Percentiles rank a stretch among this genome's conserved stretches.
Evolutionary conservation across 1,140 invertebrate genomes (phyloP).

Genomic region (Leptoteleia sp.): DNA sequence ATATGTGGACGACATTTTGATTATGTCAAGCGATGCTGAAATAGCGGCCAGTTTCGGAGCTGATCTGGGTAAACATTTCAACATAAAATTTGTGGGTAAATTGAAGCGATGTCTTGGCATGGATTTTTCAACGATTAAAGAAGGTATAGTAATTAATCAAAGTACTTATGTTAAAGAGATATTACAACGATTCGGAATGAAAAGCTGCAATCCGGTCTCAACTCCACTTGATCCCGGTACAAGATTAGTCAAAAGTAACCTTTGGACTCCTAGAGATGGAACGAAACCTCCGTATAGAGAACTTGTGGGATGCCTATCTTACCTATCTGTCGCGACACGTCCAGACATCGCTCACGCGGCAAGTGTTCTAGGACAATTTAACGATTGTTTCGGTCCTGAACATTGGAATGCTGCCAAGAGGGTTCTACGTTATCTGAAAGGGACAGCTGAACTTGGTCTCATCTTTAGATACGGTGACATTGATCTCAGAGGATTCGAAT

Average conservation of each 20-base stretch:
- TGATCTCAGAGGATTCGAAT: conserved; percentile 69
- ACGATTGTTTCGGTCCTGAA: conserved; percentile 2
- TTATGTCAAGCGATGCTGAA: conserved; percentile 9
- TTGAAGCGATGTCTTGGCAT: conserved; percentile 14
- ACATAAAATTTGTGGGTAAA: conserved; percentile 61
- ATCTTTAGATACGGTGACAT: no score
- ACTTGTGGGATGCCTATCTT: conserved; percentile 7
- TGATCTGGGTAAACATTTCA: conserved; percentile 31
- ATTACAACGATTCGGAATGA: no score
- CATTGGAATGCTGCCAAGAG: conserved; percentile 59
- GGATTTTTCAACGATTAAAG: no score
- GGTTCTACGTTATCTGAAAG: conserved; percentile 66
- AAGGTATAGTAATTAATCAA: no score
- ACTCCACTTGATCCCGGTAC: conserved; percentile 32
- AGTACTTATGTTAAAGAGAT: no score
- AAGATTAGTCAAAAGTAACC: neutral
- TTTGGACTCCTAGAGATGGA: neutral
- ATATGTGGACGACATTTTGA: conserved; percentile 52
- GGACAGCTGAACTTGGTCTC: conserved; percentile 31
- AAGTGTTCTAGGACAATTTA: neutral
- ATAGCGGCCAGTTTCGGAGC: conserved; percentile 5
- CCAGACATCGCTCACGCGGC: conserved; percentile 4
- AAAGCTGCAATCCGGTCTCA: conserved; percentile 36
- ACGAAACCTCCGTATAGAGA: conserved; percentile 12
- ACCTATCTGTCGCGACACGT: conserved; percentile 6